Percentiles rank a stretch among this genome's conserved stretches.
phyloP scores from a whole-genome alignment of 2,888 invertebrate species.

The Lingula anatina region DNA sequence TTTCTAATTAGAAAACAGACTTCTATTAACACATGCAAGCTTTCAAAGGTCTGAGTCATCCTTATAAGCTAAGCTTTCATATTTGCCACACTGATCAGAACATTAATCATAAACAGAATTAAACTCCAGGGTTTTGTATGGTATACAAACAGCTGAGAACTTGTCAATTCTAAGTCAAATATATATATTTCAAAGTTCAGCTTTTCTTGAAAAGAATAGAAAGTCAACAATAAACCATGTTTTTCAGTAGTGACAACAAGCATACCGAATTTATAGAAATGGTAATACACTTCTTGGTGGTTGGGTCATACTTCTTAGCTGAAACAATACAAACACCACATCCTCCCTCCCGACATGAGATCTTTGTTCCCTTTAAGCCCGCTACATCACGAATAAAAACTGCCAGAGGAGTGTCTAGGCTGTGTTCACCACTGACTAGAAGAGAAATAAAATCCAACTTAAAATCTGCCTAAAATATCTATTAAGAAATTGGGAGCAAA shows the following conservation, averaged over 20 bases:
- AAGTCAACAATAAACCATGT: not conserved
- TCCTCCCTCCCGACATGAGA: slow-evolving; percentile 54
- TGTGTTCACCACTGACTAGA: no score
- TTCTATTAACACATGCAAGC: no score
- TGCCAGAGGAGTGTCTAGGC: slow-evolving; percentile 5
- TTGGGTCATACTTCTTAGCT: slow-evolving; percentile 27
- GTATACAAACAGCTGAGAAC: slow-evolving; percentile 8
- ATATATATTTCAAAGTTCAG: not conserved
- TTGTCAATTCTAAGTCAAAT: not conserved
- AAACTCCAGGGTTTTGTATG: slow-evolving; percentile 11
- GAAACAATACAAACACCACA: slow-evolving; percentile 53
- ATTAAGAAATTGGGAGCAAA: no score
- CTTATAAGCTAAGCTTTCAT: no score
- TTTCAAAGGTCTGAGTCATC: no score
- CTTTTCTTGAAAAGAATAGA: not conserved
- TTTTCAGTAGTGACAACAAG: not conserved
- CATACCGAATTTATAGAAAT: slow-evolving; percentile 41
- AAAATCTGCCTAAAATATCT: no score
- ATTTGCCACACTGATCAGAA: no score
- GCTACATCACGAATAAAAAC: slow-evolving; percentile 6
- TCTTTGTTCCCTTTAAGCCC: slow-evolving; percentile 44
- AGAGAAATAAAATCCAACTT: no score
- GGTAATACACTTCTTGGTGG: slow-evolving; percentile 15
- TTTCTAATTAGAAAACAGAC: no score
- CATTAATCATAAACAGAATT: no score